Evolutionary conservation across 2,113 vertebrate genomes (phyloP).

Genomic region (Sapayoa aenigma): DNA sequence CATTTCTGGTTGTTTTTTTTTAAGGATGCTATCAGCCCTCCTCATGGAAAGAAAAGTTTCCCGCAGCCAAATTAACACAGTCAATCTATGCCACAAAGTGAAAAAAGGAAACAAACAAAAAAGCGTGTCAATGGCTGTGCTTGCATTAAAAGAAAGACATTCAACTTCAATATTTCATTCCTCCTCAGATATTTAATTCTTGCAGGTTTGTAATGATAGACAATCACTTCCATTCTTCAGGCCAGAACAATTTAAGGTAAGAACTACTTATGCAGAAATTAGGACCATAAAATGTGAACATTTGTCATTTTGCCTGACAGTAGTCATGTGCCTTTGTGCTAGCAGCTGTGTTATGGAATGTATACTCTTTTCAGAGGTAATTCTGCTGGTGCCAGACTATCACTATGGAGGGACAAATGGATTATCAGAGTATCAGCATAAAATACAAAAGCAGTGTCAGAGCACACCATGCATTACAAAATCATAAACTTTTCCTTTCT

Average conservation of each 20-base stretch:
- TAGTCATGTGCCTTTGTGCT: constrained; percentile 29
- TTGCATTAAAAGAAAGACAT: background rate
- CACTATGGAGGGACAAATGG: constrained; percentile 38
- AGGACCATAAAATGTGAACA: constrained; percentile 8
- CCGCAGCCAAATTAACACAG: background rate
- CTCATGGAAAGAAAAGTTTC: background rate
- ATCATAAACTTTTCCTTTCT: background rate
- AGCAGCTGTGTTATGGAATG: constrained; percentile 51
- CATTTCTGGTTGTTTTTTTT: background rate
- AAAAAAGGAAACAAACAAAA: background rate
- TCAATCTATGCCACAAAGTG: background rate
- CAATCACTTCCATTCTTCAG: background rate
- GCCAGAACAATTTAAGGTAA: constrained; percentile 20
- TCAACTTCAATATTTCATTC: background rate
- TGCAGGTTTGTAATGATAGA: background rate
- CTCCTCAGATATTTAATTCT: background rate
- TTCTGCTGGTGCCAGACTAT: constrained; percentile 57
- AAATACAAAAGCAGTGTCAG: constrained; percentile 28
- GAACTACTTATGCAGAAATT: constrained; percentile 25
- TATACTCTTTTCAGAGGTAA: constrained; percentile 50
- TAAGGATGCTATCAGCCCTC: background rate
- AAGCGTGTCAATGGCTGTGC: background rate
- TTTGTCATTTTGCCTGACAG: constrained; percentile 43
- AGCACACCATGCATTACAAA: background rate
- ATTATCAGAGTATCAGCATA: constrained; percentile 27